These are phyloP conservation scores for Ethmia dodecea DNA, from an alignment of 2,888 invertebrate genomes.

Conservation along the genomic window DNA sequence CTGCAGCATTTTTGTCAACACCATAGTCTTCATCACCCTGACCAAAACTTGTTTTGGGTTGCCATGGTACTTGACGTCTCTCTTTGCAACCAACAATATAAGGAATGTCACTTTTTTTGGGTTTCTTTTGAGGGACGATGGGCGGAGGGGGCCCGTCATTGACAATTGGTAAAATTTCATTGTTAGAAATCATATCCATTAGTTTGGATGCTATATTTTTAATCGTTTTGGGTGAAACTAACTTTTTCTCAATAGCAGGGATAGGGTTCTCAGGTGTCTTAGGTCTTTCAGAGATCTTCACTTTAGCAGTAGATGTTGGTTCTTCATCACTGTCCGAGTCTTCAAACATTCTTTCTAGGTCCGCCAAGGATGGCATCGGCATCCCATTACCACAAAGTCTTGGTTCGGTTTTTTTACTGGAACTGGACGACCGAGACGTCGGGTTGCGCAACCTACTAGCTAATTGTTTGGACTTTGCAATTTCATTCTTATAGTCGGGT, in stretches of 20 bases:
- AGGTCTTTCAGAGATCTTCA: constrained; percentile 1
- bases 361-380: constrained; percentile 34
- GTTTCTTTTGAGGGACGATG: constrained; percentile 28
- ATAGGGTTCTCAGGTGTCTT: constrained; percentile 4
- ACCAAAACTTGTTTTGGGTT: constrained; percentile 22
- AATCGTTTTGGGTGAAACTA: constrained; percentile 19
- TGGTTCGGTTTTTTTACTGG: background rate
- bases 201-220: constrained; percentile 20
- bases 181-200: constrained; percentile 13
- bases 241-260: constrained; percentile 4
- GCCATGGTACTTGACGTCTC: constrained; percentile 20
- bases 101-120: constrained; percentile 25
- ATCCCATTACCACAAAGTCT: constrained; percentile 29
- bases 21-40: constrained; percentile 29
- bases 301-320: background rate
- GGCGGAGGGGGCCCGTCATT: constrained; percentile 19
- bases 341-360: constrained; percentile 35
- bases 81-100: constrained; percentile 37
- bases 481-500: constrained; percentile 10
- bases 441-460: constrained; percentile 10
- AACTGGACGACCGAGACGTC: background rate
- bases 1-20: constrained; percentile 12
- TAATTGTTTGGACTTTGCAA: constrained; percentile 19
- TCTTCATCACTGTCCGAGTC: constrained; percentile 28
- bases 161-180: constrained; percentile 13